A percentile compares a stretch with the other conserved stretches of the same genome.
phyloP scores from a whole-genome alignment of 2,888 invertebrate genomes.

The Synergus itoensis region DNA sequence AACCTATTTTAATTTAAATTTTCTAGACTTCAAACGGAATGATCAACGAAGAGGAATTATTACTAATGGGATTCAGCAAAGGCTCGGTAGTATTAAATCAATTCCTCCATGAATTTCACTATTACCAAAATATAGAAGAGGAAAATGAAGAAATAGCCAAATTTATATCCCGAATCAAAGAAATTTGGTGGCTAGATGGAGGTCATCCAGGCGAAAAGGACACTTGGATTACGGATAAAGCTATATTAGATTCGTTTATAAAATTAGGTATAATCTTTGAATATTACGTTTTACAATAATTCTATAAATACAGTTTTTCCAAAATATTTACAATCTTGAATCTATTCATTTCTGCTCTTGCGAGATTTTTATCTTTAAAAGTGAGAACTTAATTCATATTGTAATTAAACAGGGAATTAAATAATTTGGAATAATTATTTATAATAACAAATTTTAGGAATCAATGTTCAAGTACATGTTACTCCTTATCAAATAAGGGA shows the following conservation, averaged over 20 bases:
- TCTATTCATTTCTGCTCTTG: constrained; percentile 3
- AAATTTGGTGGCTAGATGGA: constrained; percentile 95
- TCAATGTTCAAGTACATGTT: constrained; percentile 88
- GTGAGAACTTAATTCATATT: not conserved
- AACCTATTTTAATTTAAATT: not conserved
- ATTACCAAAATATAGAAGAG: constrained; percentile 84
- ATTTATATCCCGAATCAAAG: constrained; percentile 84
- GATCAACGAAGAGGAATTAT: constrained; percentile 48
- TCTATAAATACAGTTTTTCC: not conserved
- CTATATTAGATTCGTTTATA: constrained; percentile 86
- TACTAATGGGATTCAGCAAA: constrained; percentile 91
- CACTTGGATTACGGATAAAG: constrained; percentile 91
- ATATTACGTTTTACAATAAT: constrained; percentile 19
- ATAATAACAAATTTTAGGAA: constrained; percentile 77
- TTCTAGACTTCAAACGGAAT: not conserved
- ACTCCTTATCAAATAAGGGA: constrained; percentile 95
- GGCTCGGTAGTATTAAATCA: constrained; percentile 96
- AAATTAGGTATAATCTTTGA: constrained; percentile 81
- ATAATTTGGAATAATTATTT: constrained; percentile 2
- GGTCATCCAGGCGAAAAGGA: constrained; percentile 93
- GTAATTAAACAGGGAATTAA: not conserved
- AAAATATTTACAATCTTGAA: constrained; percentile 19
- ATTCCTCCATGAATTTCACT: constrained; percentile 91
- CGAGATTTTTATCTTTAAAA: not conserved
- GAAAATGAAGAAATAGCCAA: constrained; percentile 82